Evolutionary conservation across 2,888 invertebrate genomes (phyloP), one percentile per base, ranked within the genome.

Genomic region (Aleiodes leptofemur): DNA sequence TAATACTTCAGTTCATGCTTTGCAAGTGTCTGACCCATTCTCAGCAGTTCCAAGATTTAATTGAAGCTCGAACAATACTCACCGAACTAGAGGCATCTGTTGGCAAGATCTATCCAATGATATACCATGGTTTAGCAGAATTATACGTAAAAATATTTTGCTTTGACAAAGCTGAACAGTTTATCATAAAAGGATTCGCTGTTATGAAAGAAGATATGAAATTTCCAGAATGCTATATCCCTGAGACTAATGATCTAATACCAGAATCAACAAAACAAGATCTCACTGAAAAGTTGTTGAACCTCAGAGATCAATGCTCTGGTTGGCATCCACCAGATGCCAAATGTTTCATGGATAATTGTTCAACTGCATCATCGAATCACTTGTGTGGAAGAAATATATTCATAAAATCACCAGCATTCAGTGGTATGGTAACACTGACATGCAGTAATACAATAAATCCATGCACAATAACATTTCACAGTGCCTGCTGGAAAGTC

Each of bases 331-430:
- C 73, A 61, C 85, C 86, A 2, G 84, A 87, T 78, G 84, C 84
- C 13, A 69, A 81, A 11, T 87, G 87, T 69, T 77, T 66, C 29
- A 77, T 82, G 76, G 1, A 50, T 5, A 80, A 84, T 11, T 86
- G 86, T 72, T 77, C 75, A 55, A 79, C 78, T 57, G 68, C 78
- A 66, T 77, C 78, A 14, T 69, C 73, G 31, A 77, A 78, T 6
- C 82, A 84, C 68, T 11, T 57, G 13, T n/a, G 23, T 14, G 73
- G 23, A 14, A 16, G 57, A 53, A 57, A 69, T 68, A 48, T 75
- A 55, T 72, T 73, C 82, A 77, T n/a, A 57, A 86, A 86, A 1
- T 85, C 84, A 76, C 86, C 86, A 68, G 80, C 83, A 5, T 87
- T 83, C 64, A 79, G 59, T 75, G 86, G 86, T 13, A 81, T 86